Evolutionary conservation across 2,113 vertebrate genomes (phyloP).

Genomic region (Pogonocichla stellata): DNA sequence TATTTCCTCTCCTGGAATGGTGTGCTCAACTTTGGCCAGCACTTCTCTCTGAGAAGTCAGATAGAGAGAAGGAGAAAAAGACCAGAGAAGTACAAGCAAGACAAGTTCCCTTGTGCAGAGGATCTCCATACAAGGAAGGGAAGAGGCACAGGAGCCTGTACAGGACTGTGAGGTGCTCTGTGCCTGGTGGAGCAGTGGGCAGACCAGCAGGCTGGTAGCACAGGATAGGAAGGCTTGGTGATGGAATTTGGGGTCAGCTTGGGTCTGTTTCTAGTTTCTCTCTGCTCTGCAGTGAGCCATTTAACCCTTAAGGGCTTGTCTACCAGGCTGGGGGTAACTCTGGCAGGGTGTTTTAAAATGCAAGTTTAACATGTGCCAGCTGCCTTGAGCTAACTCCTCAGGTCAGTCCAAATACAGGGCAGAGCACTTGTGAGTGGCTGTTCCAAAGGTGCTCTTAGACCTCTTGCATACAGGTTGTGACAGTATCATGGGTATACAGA

Average conservation of each 20-base stretch:
- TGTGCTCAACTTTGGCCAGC: background rate
- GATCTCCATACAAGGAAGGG: conserved; percentile 33
- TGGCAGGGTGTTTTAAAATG: background rate
- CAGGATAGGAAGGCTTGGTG: background rate
- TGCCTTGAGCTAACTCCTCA: background rate
- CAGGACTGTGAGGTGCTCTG: background rate
- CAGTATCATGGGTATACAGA: background rate
- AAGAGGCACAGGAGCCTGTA: background rate
- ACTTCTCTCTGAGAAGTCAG: background rate
- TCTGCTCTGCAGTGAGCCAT: background rate
- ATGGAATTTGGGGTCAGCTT: background rate
- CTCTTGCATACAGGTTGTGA: background rate
- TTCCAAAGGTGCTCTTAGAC: background rate
- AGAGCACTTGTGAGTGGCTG: background rate
- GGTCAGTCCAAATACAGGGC: background rate
- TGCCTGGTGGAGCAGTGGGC: background rate
- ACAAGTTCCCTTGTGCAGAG: background rate
- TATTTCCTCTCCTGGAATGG: conserved; percentile 61
- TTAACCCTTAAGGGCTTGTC: background rate
- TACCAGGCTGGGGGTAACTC: background rate
- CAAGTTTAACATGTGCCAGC: background rate
- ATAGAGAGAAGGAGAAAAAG: conserved; percentile 2
- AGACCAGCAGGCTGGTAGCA: background rate
- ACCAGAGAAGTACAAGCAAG: conserved; percentile 3
- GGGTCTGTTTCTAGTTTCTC: background rate